Evolutionary conservation across 2,113 vertebrate genomes (phyloP).

Genomic region (Trogon melanurus): DNA sequence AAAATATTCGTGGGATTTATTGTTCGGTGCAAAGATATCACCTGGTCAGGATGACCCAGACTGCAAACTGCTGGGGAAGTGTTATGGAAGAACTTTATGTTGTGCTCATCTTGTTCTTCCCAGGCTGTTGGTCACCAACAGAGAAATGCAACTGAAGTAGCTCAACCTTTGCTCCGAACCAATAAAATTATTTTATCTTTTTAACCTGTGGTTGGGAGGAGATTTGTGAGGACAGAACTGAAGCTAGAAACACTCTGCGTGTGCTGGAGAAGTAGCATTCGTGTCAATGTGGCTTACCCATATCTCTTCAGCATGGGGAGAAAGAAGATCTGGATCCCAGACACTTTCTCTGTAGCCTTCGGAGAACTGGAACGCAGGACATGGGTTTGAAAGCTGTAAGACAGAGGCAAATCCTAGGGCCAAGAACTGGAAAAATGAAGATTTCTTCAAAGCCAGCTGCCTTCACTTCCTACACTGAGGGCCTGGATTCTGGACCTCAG

Average conservation of each 20-base stretch:
- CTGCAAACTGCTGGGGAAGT: background rate
- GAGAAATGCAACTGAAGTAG: background rate
- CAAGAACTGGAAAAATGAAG: background rate
- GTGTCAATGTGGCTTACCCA: no score
- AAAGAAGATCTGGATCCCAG: background rate
- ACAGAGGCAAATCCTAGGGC: background rate
- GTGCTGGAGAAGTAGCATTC: background rate
- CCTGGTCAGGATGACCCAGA: background rate
- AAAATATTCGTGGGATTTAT: background rate
- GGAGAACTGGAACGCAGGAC: background rate
- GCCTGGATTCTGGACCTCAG: background rate
- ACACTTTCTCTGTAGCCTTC: background rate
- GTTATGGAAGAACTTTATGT: background rate
- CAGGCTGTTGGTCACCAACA: background rate
- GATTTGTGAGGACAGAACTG: background rate
- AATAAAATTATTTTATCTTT: background rate
- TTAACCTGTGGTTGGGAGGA: background rate
- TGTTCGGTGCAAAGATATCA: background rate
- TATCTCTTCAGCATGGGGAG: background rate
- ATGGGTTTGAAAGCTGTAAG: background rate
- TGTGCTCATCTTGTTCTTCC: fast-evolving
- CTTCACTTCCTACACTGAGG: background rate
- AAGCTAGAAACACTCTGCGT: background rate
- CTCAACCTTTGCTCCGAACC: background rate
- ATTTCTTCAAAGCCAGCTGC: background rate